Base-by-base conservation (phyloP, 1,140 invertebrate genomes). In the Ceratitis capitata region DNA sequence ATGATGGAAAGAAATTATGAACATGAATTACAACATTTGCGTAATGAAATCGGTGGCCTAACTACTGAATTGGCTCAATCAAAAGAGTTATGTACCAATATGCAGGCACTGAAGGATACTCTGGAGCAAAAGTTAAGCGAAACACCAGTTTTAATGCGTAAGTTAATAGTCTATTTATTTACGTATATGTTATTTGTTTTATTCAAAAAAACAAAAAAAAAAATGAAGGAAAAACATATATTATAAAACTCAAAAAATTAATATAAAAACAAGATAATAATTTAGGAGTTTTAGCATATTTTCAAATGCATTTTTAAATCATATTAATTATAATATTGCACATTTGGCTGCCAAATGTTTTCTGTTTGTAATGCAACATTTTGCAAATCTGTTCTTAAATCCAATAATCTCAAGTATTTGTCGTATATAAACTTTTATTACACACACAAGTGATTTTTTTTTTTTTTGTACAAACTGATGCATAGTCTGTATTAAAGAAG, bases 41-140 rank as follows among this genome's bases (percentile, higher is more conserved):
- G 90, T 78, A 87, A 88, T 23, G 88, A 83, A 64, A 90, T 91
- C n/a, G 53, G 85, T 1, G 53, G 83, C 29, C 83, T 91, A 7
- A 87, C 86, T 19, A 88, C 87, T 39, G 87, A 91, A 83, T 53
- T 91, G 58, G 84, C 85, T 5, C 85, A 88, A 39, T 82, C 88
- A 1, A 87, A 90, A 16, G 88, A 90, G 87, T 85, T 89, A 84
- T 87, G 87, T 23, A 69, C 86, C 1, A 90, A 88, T 47, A 88
- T 91, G 12, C 39, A 42, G 74, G 23, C 47, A 1, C 3, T 83
- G 26, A 83, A 83, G 7, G 39, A 78, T 7, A 53, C 3, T 23
- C 29, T 85, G 56, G 64, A 86, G 29, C 83, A 82, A 19, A 85
- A 85, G 64, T 45, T 85, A 26, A 45, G 19, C 23, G 53, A 85